Percentiles rank a stretch among this genome's conserved stretches.
phyloP scores from a whole-genome alignment of 2,113 vertebrate genomes.

The Stercorarius parasiticus region DNA sequence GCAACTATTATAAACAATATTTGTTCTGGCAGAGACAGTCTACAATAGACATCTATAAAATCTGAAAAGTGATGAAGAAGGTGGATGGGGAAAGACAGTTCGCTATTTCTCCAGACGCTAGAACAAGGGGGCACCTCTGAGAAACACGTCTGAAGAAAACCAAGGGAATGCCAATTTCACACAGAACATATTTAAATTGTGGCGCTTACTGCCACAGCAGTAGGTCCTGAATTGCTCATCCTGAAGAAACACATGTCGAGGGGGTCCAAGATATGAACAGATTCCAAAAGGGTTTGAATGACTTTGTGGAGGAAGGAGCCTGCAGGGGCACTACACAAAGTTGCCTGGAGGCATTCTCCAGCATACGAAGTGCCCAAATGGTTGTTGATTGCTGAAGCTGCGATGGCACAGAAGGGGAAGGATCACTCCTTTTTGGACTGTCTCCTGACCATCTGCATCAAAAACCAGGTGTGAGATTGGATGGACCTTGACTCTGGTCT shows the following conservation, averaged over 20 bases:
- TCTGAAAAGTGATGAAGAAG: background rate
- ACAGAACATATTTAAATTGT: background rate
- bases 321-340: too few relatives aligned
- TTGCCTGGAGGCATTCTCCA: background rate
- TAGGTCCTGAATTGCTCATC: background rate
- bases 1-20: background rate
- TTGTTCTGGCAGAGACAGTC: background rate
- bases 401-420: background rate
- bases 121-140: background rate
- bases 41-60: background rate
- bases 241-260: background rate
- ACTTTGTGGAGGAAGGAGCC: background rate
- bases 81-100: background rate
- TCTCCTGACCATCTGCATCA: background rate
- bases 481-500: background rate
- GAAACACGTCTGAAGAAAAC: background rate
- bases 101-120: background rate
- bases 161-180: background rate
- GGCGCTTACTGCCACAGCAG: background rate
- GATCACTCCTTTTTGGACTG: background rate
- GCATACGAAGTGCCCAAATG: accelerated
- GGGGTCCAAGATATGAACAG: background rate
- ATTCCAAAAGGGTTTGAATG: background rate
- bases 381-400: background rate
- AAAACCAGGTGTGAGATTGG: background rate